Percentiles rank a stretch among this genome's conserved stretches.
phyloP scores from a whole-genome alignment of 2,113 vertebrate genomes.

The Sterrhoptilus dennistouni region DNA sequence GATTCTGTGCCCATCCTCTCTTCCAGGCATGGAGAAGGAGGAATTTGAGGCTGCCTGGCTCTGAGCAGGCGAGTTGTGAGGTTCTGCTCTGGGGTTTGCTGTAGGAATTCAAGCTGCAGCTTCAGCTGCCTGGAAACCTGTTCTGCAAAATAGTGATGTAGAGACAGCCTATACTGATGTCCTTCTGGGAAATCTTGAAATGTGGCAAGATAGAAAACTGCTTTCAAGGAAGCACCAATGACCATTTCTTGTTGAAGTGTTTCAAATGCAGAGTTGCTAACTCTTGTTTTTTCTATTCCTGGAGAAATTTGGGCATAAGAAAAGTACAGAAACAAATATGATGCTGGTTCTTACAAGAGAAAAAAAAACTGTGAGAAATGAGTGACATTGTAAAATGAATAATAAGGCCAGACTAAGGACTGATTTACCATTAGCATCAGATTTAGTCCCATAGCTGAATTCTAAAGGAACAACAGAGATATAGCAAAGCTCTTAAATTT shows the following conservation, averaged over 20 bases:
- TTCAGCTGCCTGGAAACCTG: not conserved
- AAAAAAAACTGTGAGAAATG: not conserved
- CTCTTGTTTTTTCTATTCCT: not conserved
- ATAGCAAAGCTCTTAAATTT: not conserved
- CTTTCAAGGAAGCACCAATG: not conserved
- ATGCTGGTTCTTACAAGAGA: not conserved
- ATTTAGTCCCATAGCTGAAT: not conserved
- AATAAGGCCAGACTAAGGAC: not conserved
- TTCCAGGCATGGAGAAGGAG: not conserved
- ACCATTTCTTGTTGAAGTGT: not conserved
- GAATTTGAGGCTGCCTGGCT: not conserved
- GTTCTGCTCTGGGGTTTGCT: not conserved
- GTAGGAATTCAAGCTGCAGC: not conserved
- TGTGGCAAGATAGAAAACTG: not conserved
- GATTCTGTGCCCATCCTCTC: not conserved
- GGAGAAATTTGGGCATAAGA: not conserved
- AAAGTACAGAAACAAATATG: not conserved
- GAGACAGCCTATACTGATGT: rapidly evolving
- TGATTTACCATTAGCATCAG: not conserved
- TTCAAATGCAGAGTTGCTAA: not conserved
- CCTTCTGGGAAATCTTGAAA: not conserved
- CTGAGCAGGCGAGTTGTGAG: not conserved
- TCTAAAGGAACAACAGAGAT: not conserved
- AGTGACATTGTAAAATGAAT: not conserved
- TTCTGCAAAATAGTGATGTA: not conserved